Evolutionary conservation across 2,113 vertebrate species (phyloP).

Genomic region (Oriolus oriolus): DNA sequence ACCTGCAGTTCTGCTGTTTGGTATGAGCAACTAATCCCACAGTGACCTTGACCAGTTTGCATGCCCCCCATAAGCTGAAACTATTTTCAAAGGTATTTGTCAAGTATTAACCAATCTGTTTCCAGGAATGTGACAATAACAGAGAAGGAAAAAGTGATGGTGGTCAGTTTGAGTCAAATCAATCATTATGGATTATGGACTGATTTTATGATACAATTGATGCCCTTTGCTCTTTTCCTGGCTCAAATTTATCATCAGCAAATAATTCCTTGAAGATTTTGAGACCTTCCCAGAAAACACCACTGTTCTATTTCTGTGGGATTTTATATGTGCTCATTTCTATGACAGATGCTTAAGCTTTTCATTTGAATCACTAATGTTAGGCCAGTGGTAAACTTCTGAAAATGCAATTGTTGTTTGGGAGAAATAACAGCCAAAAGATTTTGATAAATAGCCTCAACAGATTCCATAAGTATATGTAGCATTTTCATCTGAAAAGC

Average conservation of each 20-base stretch:
- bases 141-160: not conserved
- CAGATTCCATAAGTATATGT: not conserved
- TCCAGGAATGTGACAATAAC: not conserved
- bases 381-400: not conserved
- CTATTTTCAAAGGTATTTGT: not conserved
- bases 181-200: not conserved
- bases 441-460: not conserved
- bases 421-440: not conserved
- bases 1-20: not conserved
- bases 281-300: not conserved
- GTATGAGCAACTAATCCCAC: not conserved
- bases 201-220: not conserved
- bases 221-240: not conserved
- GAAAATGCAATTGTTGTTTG: not conserved
- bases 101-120: not conserved
- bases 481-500: not conserved
- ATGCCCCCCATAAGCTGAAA: not conserved
- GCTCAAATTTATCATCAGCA: not conserved
- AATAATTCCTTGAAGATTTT: not conserved
- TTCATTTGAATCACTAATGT: not conserved
- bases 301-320: accelerated
- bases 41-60: not conserved
- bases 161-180: not conserved
- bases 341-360: not conserved
- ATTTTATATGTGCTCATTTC: not conserved